Evolutionary conservation across 1,140 invertebrate species (phyloP).

Genomic region (Lucilia cuprina): DNA sequence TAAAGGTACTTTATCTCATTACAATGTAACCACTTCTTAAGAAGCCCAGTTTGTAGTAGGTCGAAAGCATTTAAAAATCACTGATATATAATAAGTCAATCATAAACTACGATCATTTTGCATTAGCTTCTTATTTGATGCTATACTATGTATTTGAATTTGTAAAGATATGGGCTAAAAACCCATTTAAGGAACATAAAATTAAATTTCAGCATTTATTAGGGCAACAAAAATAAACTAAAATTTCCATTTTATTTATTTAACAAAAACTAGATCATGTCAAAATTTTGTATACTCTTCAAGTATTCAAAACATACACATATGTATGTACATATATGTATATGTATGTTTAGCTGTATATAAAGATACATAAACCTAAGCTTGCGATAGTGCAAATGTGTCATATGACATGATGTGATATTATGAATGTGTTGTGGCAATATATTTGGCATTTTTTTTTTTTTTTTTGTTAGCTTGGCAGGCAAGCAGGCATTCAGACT

Average conservation of each 20-base stretch:
- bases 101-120: too few relatives aligned
- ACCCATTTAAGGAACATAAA: too few relatives aligned
- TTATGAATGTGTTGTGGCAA: not conserved
- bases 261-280: not conserved
- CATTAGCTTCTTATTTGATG: too few relatives aligned
- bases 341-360: not conserved
- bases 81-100: too few relatives aligned
- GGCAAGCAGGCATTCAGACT: not conserved
- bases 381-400: not conserved
- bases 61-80: too few relatives aligned
- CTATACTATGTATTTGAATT: too few relatives aligned
- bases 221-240: too few relatives aligned
- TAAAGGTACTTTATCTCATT: too few relatives aligned
- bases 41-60: too few relatives aligned
- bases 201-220: too few relatives aligned
- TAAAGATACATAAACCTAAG: not conserved
- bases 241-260: not conserved
- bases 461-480: not conserved
- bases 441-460: not conserved
- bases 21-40: too few relatives aligned
- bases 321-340: not conserved
- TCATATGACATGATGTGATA: not conserved
- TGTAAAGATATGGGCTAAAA: too few relatives aligned
- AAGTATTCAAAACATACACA: not conserved
- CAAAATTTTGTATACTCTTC: not conserved